These are phyloP conservation scores for Pollenia griseotomentosa DNA, from an alignment of 2,888 invertebrate species.

Conservation along the genomic window DNA sequence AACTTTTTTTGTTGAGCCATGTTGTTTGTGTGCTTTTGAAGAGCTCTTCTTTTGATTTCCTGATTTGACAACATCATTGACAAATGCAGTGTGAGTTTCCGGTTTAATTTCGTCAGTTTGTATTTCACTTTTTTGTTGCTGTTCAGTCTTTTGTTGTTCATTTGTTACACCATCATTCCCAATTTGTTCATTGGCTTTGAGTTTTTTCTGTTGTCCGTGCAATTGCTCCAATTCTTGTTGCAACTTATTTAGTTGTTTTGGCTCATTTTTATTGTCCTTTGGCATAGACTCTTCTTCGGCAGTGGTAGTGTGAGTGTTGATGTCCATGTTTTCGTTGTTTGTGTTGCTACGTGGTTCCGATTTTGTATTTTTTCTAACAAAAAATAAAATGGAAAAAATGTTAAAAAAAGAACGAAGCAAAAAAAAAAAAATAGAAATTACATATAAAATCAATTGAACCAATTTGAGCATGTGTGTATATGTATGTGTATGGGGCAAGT, in stretches of 20 bases:
- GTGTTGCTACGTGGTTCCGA: conserved; percentile 78
- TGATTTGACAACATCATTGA: conserved; percentile 70
- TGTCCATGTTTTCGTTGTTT: conserved; percentile 51
- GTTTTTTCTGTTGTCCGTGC: conserved; percentile 77
- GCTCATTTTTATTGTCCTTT: conserved; percentile 71
- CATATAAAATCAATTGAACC: conserved; percentile 69
- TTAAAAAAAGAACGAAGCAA: conserved; percentile 17
- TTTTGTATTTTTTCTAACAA: conserved; percentile 81
- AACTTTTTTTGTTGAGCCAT: conserved; percentile 82
- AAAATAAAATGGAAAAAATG: not conserved
- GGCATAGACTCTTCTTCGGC: conserved; percentile 56
- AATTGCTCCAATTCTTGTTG: conserved; percentile 83
- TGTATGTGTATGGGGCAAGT: conserved; percentile 19
- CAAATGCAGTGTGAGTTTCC: conserved; percentile 72
- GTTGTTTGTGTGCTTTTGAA: conserved; percentile 69
- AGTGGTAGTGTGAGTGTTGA: conserved; percentile 12
- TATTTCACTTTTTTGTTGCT: conserved; percentile 81
- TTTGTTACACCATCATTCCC: conserved; percentile 74
- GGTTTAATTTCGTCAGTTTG: conserved; percentile 76
- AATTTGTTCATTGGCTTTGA: conserved; percentile 76
- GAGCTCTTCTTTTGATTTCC: conserved; percentile 74
- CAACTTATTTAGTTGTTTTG: conserved; percentile 80
- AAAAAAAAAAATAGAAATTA: conserved; percentile 25
- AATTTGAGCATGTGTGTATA: conserved; percentile 48
- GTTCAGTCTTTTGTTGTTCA: conserved; percentile 66